phyloP scores from a whole-genome alignment of 2,888 invertebrate genomes.

The Agrotis exclamationis region DNA sequence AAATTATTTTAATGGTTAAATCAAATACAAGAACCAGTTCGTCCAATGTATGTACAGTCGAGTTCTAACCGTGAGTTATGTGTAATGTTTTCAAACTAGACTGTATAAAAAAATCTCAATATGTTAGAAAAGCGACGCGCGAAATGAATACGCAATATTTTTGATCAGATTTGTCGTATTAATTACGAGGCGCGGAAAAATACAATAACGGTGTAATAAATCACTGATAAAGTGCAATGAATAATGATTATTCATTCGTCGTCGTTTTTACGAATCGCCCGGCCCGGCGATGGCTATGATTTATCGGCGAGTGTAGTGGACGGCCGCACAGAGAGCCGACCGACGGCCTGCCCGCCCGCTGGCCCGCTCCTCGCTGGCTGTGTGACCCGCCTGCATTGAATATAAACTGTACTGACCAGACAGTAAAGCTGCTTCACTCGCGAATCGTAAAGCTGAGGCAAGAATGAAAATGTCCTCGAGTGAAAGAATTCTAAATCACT shows the following conservation, averaged over 20 bases:
- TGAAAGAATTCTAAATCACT: background rate
- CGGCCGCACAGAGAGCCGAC: constrained; percentile 22
- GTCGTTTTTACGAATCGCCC: constrained; percentile 72
- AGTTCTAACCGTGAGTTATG: too few relatives aligned
- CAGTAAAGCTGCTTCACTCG: background rate
- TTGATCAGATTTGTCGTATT: constrained; percentile 76
- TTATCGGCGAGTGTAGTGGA: constrained; percentile 60
- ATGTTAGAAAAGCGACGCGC: background rate
- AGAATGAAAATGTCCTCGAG: too few relatives aligned
- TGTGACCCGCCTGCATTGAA: background rate
- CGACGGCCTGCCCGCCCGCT: background rate
- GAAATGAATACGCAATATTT: constrained; percentile 66
- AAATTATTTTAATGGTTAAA: too few relatives aligned
- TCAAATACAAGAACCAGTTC: too few relatives aligned
- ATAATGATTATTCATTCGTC: constrained; percentile 81
- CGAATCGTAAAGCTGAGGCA: background rate
- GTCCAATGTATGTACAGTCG: too few relatives aligned
- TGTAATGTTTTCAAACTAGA: too few relatives aligned
- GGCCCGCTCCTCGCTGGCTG: background rate
- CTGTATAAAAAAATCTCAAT: background rate
- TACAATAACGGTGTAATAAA: constrained; percentile 82
- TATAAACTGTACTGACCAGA: background rate
- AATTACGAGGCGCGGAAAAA: constrained; percentile 80
- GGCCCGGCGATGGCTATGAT: constrained; percentile 61
- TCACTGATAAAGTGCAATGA: constrained; percentile 82